phyloP scores from a whole-genome alignment of 2,797 vertebrate species.

The Esox lucius region DNA sequence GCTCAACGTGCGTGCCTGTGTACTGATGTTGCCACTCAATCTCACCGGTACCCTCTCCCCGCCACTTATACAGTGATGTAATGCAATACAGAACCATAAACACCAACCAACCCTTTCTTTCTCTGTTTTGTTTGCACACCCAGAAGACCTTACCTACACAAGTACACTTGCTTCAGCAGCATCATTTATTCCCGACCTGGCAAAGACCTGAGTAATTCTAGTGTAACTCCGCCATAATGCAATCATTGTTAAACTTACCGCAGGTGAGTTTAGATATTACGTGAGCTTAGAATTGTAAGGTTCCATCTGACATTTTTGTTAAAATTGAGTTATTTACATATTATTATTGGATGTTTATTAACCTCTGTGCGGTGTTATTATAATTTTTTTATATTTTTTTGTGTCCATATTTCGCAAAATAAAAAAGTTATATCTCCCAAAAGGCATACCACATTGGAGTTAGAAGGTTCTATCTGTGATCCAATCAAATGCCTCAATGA shows the following conservation, averaged over 20 bases:
- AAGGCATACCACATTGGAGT: too few relatives aligned
- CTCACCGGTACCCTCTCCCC: constrained; percentile 24
- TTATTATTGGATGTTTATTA: too few relatives aligned
- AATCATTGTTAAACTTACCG: constrained; percentile 50
- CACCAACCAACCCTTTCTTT: constrained; percentile 28
- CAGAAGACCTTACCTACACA: constrained; percentile 47
- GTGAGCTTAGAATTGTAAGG: too few relatives aligned
- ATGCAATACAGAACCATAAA: constrained; percentile 37
- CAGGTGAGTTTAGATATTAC: constrained; percentile 31
- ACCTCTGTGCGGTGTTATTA: too few relatives aligned
- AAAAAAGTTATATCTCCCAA: too few relatives aligned
- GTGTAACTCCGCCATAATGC: constrained; percentile 40
- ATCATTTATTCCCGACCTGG: neutral
- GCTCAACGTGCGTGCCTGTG: neutral
- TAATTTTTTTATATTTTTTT: too few relatives aligned
- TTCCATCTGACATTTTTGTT: too few relatives aligned
- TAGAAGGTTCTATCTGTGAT: too few relatives aligned
- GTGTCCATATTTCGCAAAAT: too few relatives aligned
- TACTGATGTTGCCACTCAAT: constrained; percentile 17
- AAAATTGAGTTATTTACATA: too few relatives aligned
- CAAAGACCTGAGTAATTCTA: constrained; percentile 39
- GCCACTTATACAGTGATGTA: constrained; percentile 57
- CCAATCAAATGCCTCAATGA: too few relatives aligned
- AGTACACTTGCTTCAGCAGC: constrained; percentile 27
- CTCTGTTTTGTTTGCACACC: constrained; percentile 38